Evolutionary conservation across 2,113 vertebrate species (phyloP), one percentile per base, ranked within the genome.

Genomic region (Lasiurus borealis): DNA sequence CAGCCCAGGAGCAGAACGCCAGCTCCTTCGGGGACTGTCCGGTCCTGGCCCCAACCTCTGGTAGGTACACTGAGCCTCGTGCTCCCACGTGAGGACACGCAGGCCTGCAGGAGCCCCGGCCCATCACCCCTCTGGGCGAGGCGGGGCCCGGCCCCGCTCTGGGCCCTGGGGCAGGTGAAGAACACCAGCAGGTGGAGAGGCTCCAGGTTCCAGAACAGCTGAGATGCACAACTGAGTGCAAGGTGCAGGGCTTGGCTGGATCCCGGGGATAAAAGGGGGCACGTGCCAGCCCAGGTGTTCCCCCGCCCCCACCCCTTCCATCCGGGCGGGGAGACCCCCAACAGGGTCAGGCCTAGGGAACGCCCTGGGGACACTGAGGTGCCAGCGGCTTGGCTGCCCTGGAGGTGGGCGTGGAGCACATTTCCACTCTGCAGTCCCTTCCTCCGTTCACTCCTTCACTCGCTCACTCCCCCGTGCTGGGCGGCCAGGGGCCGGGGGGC

Each of bases 401-500:
- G n/a, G 36, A 62, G 57, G 57, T 59, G 57, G 21, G 57, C 57
- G 3, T 3, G 57, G 21, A 59, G 57, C 57, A 25, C 6, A 12
- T 36, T 12, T 66, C 80, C 73, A n/a, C 15, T 44, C 54, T 75
- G 29, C 62, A 3, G 8, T 8, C 31, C 48, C 44, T 78, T 69
- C 57, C 16, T 54, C 27, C 2, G 31, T 29, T 50, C 18, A 44
- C 52, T 76, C 40, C 46, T 40, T 40, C 40, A 40, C 62, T 31
- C 2, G 31, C 23, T 50, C 18, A 44, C 52, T 76, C 40, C 50
- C n/a, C 66, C 2, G 15, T 16, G 19, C 44, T 40, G 75, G 12
- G 27, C 10, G 31, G 14, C 76, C 54, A 7, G 2, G 50, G 21
- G 40, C 0, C 8, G 62, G 0, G 10, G 10, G 1, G 27, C 27